Evolutionary conservation across 2,113 vertebrate species (phyloP), one percentile per base, ranked within the genome.

Genomic region (Parus major): DNA sequence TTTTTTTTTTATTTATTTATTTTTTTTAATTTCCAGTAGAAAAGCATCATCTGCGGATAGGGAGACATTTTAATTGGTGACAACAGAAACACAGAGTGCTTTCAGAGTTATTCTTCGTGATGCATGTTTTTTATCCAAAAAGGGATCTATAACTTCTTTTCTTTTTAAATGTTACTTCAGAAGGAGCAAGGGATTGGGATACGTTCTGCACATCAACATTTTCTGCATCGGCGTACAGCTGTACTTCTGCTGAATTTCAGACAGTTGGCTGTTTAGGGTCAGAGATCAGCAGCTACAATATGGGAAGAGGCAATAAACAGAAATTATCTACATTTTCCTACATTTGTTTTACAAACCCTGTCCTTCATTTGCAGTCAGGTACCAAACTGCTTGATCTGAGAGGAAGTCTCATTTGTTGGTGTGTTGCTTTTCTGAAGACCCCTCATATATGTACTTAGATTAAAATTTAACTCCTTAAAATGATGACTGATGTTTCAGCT

Each of bases 281-380:
- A 94, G 93, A 97, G 96, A 95, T 97, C 96, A 97, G 95, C 89
- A 86, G 52, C 91, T 97, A 94, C 96, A 97, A 97, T 97, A 97
- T 83, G 77, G 95, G 96, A 92, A 95, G 92, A 91, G 90, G 94
- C 73, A 90, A 96, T 91, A 96, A 66, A 70, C 65, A 84, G 59
- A 82, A 87, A 73, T 39, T 4, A 91, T 94, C 76, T 22, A 75
- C 55, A 57, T 88, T 92, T 97, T 93, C 90, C 88, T 77, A 73
- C 50, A 5, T 82, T 88, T 19, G 3, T 79, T 88, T 81, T 75
- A 82, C 78, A 85, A 57, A 91, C 85, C 73, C 36, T 33, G 72
- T 94, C 66, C 72, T 95, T 93, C 64, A 57, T 63, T 87, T 95
- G 64, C 81, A 91, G 85, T 89, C 82, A 86, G 86, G 63, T 83